These are phyloP conservation scores for Drosophila miranda DNA, from an alignment of 1,140 invertebrate genomes.

Conservation along the genomic window DNA sequence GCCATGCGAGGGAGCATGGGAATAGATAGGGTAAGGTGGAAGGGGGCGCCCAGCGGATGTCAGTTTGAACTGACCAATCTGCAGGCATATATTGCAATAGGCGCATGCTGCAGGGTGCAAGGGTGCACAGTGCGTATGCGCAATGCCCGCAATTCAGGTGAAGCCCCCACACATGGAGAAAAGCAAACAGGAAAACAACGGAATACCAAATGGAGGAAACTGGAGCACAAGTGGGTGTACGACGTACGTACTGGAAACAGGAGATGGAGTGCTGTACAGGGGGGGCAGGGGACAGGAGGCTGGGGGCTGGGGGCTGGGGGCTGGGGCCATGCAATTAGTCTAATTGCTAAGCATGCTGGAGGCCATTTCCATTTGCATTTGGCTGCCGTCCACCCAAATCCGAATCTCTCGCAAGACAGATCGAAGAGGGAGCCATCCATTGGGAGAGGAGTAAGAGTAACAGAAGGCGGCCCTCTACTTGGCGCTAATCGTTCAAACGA, in stretches of 20 bases:
- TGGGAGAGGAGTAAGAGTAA: background rate
- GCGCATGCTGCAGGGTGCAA: conserved; percentile 47
- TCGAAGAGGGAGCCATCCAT: conserved; percentile 14
- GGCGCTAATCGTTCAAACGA: conserved; percentile 81
- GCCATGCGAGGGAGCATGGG: conserved; percentile 14
- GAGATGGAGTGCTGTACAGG: background rate
- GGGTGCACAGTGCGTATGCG: conserved; percentile 72
- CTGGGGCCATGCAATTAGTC: conserved; percentile 71
- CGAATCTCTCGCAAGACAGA: conserved; percentile 24
- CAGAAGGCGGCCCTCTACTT: conserved; percentile 24
- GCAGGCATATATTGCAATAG: conserved; percentile 76
- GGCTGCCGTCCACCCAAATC: background rate
- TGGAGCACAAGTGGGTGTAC: background rate
- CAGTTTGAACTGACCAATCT: conserved; percentile 66
- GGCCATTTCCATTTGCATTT: conserved; percentile 72
- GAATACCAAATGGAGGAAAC: background rate
- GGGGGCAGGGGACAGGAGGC: background rate
- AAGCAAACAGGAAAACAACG: background rate
- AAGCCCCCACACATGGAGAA: background rate
- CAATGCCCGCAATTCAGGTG: conserved; percentile 50
- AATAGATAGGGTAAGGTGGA: background rate
- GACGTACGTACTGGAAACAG: no score
- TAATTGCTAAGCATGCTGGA: conserved; percentile 73
- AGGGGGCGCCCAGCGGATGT: conserved; percentile 2
- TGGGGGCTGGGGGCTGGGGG: conserved; percentile 19